phyloP scores from a whole-genome alignment of 2,888 invertebrate genomes.

The Rhamphomyia laevipes region DNA sequence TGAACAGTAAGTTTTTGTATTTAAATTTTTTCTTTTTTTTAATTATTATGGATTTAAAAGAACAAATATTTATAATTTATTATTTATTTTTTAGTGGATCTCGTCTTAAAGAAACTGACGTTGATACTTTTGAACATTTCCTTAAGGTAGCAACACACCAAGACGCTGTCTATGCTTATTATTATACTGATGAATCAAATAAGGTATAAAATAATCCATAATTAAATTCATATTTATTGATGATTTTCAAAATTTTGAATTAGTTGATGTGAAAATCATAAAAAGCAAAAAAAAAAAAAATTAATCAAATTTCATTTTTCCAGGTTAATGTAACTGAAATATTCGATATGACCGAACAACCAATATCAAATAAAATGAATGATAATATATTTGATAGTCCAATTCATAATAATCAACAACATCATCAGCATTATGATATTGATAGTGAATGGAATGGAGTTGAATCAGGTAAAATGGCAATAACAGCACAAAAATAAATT shows the following conservation, averaged over 20 bases:
- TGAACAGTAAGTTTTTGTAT: conserved; percentile 25
- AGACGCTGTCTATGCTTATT: conserved; percentile 78
- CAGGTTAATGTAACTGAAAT: conserved; percentile 79
- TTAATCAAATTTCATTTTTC: neutral
- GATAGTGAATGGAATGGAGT: conserved; percentile 37
- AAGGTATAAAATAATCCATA: conserved; percentile 41
- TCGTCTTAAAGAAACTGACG: conserved; percentile 31
- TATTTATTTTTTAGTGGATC: conserved; percentile 24
- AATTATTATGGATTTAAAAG: neutral
- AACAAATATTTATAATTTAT: neutral
- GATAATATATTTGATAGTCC: conserved; percentile 31
- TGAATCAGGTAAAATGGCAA: conserved; percentile 33
- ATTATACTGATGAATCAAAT: conserved; percentile 79
- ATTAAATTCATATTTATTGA: neutral
- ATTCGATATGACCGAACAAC: conserved; percentile 73
- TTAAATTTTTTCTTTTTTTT: neutral
- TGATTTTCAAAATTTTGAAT: neutral
- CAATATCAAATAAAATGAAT: conserved; percentile 41
- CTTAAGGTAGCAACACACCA: conserved; percentile 70
- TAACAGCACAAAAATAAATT: too few relatives aligned
- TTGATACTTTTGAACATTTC: conserved; percentile 60
- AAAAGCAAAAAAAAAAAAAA: neutral
- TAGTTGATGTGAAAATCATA: too few relatives aligned
- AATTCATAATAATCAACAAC: conserved; percentile 30
- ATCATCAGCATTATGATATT: conserved; percentile 29